A percentile compares a stretch with the other conserved stretches of the same genome.
Evolutionary conservation across 2,888 invertebrate species (phyloP).

Genomic region (Amphipoea oculea): DNA sequence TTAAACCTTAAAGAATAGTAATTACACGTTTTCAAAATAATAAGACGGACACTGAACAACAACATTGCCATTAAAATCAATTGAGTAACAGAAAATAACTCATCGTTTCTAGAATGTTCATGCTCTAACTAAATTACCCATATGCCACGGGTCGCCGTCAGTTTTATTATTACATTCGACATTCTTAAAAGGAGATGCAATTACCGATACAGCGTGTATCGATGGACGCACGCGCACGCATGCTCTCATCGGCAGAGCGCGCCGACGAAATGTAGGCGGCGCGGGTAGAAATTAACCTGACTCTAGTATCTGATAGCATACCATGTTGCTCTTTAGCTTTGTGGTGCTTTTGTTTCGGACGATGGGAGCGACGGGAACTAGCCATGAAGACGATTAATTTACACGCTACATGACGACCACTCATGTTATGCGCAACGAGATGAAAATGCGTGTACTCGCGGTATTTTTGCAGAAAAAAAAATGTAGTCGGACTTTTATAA

Average conservation of each 20-base stretch:
- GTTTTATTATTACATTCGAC: conserved; percentile 67
- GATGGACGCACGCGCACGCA: conserved; percentile 68
- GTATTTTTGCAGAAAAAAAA: conserved; percentile 37
- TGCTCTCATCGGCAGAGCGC: conserved; percentile 64
- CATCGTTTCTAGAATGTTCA: conserved; percentile 33
- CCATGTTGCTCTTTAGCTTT: conserved; percentile 68
- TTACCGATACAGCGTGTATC: conserved; percentile 81
- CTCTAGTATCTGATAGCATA: conserved; percentile 68
- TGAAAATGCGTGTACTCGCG: conserved; percentile 42
- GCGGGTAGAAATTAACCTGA: conserved; percentile 74
- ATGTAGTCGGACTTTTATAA: background rate
- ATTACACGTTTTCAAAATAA: conserved; percentile 47
- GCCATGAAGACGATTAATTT: conserved; percentile 77
- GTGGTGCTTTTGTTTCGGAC: conserved; percentile 66
- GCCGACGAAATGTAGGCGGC: conserved; percentile 81
- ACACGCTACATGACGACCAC: conserved; percentile 61
- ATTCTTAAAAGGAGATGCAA: conserved; percentile 71
- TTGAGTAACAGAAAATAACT: conserved; percentile 35
- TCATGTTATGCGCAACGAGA: conserved; percentile 51
- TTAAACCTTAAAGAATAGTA: conserved; percentile 29
- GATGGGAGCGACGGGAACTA: conserved; percentile 68
- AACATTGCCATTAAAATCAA: conserved; percentile 44
- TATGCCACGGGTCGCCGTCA: conserved; percentile 60
- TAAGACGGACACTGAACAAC: conserved; percentile 24
- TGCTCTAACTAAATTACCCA: conserved; percentile 59